Evolutionary conservation across 2,797 vertebrate genomes (phyloP).

Genomic region (Scyliorhinus canicula): DNA sequence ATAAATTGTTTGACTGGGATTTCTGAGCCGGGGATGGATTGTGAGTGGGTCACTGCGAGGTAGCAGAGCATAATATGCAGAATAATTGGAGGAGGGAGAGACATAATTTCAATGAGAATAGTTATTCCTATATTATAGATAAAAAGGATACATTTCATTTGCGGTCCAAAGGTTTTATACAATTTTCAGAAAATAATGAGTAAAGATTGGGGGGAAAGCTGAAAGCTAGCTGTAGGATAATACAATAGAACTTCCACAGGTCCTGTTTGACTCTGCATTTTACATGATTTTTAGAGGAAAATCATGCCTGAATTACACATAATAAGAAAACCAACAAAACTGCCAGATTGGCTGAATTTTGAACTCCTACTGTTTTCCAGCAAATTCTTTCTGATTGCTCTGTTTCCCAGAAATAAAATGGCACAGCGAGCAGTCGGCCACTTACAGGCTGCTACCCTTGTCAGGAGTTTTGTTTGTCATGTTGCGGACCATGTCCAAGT

Average conservation of each 20-base stretch:
- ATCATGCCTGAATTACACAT: constrained; percentile 3
- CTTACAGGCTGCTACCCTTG: background rate
- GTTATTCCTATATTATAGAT: background rate
- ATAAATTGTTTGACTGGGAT: background rate
- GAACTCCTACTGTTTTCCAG: constrained; percentile 8
- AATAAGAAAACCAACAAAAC: background rate
- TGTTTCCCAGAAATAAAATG: constrained; percentile 13
- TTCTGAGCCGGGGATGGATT: background rate
- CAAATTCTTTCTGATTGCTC: constrained; percentile 19
- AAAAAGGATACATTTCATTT: background rate
- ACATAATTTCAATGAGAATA: background rate
- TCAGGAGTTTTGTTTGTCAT: background rate
- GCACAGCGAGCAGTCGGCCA: constrained; percentile 23
- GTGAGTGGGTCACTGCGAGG: background rate
- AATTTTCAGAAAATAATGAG: background rate
- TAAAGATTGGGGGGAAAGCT: background rate
- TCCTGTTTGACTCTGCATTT: background rate
- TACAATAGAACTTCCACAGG: background rate
- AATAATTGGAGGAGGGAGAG: background rate
- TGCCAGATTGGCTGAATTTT: constrained; percentile 17
- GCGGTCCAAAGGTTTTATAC: background rate
- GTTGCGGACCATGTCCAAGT: background rate
- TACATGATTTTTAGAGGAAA: constrained; percentile 2
- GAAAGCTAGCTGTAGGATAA: background rate
- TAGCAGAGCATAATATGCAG: background rate